A percentile compares a stretch with the other conserved stretches of the same genome.
Evolutionary conservation across 1,140 invertebrate genomes (phyloP).

Genomic region (Sipha flava): DNA sequence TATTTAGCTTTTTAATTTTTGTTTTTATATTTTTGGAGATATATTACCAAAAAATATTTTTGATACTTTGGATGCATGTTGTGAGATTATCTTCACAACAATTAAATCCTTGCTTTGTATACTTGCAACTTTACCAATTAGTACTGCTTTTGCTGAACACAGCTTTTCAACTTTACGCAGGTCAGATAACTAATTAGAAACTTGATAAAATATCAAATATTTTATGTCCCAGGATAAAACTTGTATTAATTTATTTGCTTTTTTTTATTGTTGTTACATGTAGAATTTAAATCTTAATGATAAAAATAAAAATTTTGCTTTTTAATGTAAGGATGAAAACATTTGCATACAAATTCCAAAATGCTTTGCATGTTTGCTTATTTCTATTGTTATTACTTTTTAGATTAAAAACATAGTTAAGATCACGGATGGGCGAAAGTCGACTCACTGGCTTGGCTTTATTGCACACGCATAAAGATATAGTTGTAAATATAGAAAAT

Average conservation of each 20-base stretch:
- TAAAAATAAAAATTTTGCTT: too few relatives aligned
- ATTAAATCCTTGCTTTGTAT: background rate
- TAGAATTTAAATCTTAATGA: too few relatives aligned
- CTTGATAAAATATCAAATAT: background rate
- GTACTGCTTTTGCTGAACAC: background rate
- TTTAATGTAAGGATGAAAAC: too few relatives aligned
- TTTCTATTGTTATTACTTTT: too few relatives aligned
- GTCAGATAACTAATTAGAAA: background rate
- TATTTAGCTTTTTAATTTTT: background rate
- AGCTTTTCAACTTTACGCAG: background rate
- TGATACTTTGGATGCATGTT: background rate
- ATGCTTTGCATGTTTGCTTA: background rate
- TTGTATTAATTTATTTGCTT: too few relatives aligned
- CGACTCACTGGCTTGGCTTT: background rate
- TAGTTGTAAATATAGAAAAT: background rate
- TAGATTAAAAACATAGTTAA: background rate
- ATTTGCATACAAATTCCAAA: background rate
- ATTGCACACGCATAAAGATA: background rate
- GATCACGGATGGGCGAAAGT: background rate
- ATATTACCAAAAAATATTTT: background rate
- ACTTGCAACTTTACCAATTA: background rate
- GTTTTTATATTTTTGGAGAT: background rate
- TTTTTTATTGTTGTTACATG: too few relatives aligned
- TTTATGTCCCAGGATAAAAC: too few relatives aligned
- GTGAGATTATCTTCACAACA: background rate